Evolutionary conservation across 2,113 vertebrate genomes (phyloP).

Genomic region (Glaucomys volans): DNA sequence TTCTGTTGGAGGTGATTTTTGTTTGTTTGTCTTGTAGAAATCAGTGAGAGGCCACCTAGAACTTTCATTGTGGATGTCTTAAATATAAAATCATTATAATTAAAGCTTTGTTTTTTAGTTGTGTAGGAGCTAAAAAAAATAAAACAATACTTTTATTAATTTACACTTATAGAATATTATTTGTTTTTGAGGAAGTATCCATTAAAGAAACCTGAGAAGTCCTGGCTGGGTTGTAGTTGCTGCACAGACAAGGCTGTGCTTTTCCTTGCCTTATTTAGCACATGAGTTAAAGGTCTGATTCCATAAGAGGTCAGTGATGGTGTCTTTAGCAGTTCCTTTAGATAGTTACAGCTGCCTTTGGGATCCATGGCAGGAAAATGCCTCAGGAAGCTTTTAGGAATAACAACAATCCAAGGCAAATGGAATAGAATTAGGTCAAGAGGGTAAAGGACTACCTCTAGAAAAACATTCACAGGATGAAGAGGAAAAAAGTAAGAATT

Average conservation of each 20-base stretch:
- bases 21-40: background rate
- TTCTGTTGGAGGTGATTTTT: background rate
- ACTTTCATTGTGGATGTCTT: background rate
- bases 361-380: background rate
- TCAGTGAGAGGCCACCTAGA: background rate
- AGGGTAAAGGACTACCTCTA: background rate
- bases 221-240: background rate
- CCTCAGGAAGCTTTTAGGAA: background rate
- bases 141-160: background rate
- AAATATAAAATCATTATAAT: conserved; percentile 14
- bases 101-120: background rate
- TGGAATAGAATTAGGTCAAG: background rate
- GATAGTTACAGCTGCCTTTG: background rate
- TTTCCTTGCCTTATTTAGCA: background rate
- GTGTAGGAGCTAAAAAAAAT: background rate
- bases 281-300: background rate
- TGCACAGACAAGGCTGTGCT: background rate
- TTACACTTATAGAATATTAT: background rate
- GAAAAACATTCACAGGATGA: background rate
- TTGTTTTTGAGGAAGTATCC: conserved; percentile 27
- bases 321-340: background rate
- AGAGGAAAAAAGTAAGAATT: background rate
- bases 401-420: background rate
- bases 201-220: background rate
- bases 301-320: background rate